Evolutionary conservation across 2,797 vertebrate species (phyloP).

Genomic region (Poeciliopsis infans): DNA sequence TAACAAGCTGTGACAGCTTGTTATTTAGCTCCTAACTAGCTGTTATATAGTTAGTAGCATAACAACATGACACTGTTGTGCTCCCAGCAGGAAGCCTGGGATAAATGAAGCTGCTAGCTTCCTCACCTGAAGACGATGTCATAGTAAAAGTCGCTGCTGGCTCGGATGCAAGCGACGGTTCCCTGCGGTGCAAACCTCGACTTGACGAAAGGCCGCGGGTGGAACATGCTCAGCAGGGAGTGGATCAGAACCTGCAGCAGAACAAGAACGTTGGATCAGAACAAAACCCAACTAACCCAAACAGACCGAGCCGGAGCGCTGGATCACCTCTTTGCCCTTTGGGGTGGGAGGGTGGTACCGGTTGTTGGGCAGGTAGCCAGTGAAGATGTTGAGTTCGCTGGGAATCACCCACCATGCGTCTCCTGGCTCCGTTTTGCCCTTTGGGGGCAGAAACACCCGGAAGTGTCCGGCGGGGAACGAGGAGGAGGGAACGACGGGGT

Average conservation of each 20-base stretch:
- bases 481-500: conserved; percentile 78
- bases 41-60: too few species aligned
- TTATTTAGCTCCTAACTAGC: too few species aligned
- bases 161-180: conserved; percentile 90
- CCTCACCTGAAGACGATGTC: conserved; percentile 91
- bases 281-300: background rate
- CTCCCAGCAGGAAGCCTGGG: conserved; percentile 17
- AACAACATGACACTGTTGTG: too few species aligned
- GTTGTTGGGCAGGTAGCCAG: conserved; percentile 95
- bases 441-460: conserved; percentile 89
- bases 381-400: conserved; percentile 95
- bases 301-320: background rate
- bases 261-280: conserved; percentile 2
- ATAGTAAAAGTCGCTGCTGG: conserved; percentile 90
- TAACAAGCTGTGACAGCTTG: too few species aligned
- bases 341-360: conserved; percentile 92
- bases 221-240: conserved; percentile 93
- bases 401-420: conserved; percentile 96
- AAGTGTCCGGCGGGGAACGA: conserved; percentile 88
- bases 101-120: background rate
- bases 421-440: conserved; percentile 84
- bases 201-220: conserved; percentile 92
- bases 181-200: conserved; percentile 96
- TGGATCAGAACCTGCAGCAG: conserved; percentile 88
- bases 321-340: conserved; percentile 93